Conservation (phyloP, 2,797 vertebrate species). For the Cynopterus sphinx region DNA sequence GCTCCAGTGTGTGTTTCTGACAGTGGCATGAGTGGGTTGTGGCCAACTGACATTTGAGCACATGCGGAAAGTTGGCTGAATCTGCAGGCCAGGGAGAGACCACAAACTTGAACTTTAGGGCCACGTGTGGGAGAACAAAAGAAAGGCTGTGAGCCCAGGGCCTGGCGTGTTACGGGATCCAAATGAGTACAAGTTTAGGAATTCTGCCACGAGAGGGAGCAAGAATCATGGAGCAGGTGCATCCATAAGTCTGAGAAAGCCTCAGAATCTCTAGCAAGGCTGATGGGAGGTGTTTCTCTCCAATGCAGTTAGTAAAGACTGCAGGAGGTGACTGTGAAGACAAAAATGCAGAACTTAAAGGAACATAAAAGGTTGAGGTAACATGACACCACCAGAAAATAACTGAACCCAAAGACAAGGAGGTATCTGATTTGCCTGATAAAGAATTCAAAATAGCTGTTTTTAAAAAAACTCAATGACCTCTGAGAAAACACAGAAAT, state of each 20-base stretch:
- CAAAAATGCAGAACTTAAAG: background rate
- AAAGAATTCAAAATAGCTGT: conserved; percentile 9
- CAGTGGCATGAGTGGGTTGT: background rate
- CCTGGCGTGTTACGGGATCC: background rate
- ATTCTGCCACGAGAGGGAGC: conserved; percentile 22
- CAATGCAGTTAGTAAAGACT: background rate
- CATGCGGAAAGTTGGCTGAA: background rate
- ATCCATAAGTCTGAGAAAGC: background rate
- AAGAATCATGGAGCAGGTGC: background rate
- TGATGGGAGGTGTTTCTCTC: background rate
- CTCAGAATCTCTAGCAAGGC: background rate
- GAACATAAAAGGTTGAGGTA: background rate
- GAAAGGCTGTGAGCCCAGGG: background rate
- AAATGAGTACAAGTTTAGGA: background rate
- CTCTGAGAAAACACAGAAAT: background rate
- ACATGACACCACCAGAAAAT: background rate
- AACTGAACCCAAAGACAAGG: background rate
- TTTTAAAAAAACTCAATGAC: background rate
- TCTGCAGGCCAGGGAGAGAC: background rate
- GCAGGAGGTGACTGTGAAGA: background rate
- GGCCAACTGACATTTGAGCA: background rate
- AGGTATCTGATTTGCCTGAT: background rate
- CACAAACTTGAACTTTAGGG: background rate
- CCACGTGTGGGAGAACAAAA: background rate
- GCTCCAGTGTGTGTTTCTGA: background rate